These are phyloP conservation scores for Xiphorhynchus elegans DNA, from an alignment of 2,113 vertebrate genomes.

Conservation along the genomic window DNA sequence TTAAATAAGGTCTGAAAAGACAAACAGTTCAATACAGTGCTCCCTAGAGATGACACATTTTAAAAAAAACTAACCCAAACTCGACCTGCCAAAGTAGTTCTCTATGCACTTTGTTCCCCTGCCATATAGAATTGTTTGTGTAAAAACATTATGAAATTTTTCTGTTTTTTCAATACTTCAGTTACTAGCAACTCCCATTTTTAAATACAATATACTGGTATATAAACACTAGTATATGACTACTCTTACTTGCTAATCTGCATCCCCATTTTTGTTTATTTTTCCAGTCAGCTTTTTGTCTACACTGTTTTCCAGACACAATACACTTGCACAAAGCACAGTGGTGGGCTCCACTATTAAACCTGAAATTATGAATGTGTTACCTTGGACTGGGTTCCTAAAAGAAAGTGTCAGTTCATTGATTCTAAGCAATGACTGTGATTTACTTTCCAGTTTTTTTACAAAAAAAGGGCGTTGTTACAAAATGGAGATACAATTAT, in stretches of 20 bases:
- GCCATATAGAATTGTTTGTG: accelerated
- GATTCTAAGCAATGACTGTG: not conserved
- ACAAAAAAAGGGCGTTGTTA: not conserved
- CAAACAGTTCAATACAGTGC: not conserved
- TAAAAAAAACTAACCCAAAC: not conserved
- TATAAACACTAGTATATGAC: not conserved
- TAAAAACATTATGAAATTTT: not conserved
- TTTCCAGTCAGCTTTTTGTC: not conserved
- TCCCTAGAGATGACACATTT: not conserved
- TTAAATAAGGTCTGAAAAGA: slow-evolving; percentile 98
- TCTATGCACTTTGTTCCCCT: not conserved
- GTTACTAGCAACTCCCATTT: not conserved
- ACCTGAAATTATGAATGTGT: not conserved
- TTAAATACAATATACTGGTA: not conserved
- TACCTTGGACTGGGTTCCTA: not conserved
- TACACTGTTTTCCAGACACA: not conserved
- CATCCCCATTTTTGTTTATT: not conserved
- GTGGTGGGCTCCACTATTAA: not conserved
- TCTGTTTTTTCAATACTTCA: not conserved
- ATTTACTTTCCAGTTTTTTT: not conserved
- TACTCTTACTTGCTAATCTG: not conserved
- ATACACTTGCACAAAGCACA: not conserved
- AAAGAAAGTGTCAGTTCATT: not conserved
- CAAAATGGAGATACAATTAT: not conserved
- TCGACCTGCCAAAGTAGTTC: not conserved